phyloP scores from a whole-genome alignment of 2,888 invertebrate species.

The Ceraclea dissimilis region DNA sequence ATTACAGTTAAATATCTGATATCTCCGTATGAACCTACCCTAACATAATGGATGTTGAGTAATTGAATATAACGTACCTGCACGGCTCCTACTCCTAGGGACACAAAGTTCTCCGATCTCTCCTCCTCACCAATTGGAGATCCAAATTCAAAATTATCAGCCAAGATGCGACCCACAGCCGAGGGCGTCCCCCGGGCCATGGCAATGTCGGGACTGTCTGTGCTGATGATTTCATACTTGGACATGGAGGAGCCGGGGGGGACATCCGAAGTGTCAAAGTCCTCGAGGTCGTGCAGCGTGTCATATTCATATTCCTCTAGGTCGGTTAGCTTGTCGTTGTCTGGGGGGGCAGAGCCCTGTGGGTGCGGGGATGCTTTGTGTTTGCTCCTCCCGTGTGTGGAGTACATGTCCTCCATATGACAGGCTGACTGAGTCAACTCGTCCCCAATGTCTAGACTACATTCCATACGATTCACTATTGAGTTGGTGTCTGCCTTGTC shows the following conservation, averaged over 20 bases:
- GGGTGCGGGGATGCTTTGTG: background rate
- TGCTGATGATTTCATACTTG: conserved; percentile 46
- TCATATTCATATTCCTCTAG: conserved; percentile 32
- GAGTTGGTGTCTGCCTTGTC: background rate
- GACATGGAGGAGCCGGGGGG: conserved; percentile 37
- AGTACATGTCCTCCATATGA: background rate
- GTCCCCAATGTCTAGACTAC: background rate
- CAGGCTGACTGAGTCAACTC: conserved; percentile 7
- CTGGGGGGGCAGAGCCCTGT: background rate
- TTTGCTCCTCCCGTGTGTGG: background rate
- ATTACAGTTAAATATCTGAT: no score
- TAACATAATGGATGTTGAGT: no score
- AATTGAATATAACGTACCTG: no score
- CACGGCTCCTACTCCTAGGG: no score
- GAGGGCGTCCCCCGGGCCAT: background rate
- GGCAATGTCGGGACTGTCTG: conserved; percentile 41
- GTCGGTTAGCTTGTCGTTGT: background rate
- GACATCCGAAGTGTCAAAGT: conserved; percentile 38
- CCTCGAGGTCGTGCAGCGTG: conserved; percentile 41
- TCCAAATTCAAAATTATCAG: conserved; percentile 41
- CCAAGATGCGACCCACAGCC: conserved; percentile 17
- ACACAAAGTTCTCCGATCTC: conserved; percentile 37
- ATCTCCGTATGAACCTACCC: no score
- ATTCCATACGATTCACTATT: no score
- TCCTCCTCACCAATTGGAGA: conserved; percentile 41